phyloP scores from a whole-genome alignment of 2,797 vertebrate genomes.

The Craterocephalus amniculus region DNA sequence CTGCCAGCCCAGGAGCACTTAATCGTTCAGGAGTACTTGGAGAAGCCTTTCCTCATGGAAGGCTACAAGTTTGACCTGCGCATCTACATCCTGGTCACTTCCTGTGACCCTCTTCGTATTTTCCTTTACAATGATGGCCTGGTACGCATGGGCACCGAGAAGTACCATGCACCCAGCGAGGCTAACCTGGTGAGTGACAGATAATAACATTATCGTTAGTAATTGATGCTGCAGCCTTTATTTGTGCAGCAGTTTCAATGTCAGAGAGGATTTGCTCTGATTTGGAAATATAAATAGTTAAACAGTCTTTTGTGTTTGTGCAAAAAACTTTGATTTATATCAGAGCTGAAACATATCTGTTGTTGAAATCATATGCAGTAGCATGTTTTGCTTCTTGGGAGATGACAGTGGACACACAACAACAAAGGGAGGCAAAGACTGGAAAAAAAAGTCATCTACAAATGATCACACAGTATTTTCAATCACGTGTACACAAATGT shows the following conservation, averaged over 20 bases:
- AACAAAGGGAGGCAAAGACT: constrained; percentile 13
- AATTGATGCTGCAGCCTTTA: background rate
- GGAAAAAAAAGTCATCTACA: constrained; percentile 11
- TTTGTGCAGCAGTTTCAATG: background rate
- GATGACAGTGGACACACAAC: constrained; percentile 15
- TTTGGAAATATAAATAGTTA: too few species aligned
- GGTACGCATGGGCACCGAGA: constrained; percentile 98
- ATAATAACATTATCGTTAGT: background rate
- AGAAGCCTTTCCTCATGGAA: constrained; percentile 98
- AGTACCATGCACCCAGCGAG: constrained; percentile 94
- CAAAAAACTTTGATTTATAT: background rate
- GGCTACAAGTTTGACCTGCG: constrained; percentile 99
- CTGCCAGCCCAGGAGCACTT: constrained; percentile 96
- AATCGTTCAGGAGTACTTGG: constrained; percentile 98
- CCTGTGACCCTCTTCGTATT: constrained; percentile 95
- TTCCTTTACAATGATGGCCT: constrained; percentile 98
- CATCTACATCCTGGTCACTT: constrained; percentile 97
- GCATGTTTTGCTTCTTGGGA: background rate
- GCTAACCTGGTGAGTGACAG: constrained; percentile 92
- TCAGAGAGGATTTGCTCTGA: background rate
- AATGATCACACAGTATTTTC: constrained; percentile 30
- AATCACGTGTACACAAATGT: constrained; percentile 23
- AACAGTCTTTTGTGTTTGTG: background rate
- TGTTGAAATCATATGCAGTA: background rate
- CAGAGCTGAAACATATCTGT: background rate